A percentile compares a stretch with the other conserved stretches of the same genome.
phyloP scores from a whole-genome alignment of 2,888 invertebrate genomes.

The Sturmia bella region DNA sequence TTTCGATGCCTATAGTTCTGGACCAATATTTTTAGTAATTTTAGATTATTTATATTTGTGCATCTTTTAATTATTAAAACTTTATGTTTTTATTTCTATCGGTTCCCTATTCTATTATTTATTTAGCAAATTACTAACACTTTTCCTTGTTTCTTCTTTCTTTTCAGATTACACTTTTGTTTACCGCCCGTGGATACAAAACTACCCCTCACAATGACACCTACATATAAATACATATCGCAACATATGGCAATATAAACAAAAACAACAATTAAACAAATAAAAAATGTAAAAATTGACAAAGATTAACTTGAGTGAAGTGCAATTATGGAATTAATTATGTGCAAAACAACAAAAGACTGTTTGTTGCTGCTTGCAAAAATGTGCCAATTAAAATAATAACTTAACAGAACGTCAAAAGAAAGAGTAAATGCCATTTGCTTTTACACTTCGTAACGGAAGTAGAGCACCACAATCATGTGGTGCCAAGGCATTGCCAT shows the following conservation, averaged over 20 bases:
- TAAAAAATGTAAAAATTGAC: constrained; percentile 13
- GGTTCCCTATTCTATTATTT: constrained; percentile 1
- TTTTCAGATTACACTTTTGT: constrained; percentile 29
- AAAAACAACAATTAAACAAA: background rate
- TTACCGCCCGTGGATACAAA: background rate
- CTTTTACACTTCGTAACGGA: constrained; percentile 29
- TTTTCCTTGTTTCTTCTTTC: constrained; percentile 1
- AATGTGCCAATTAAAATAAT: constrained; percentile 48
- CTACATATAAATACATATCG: constrained; percentile 36
- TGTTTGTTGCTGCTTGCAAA: constrained; percentile 18
- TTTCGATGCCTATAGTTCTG: no score
- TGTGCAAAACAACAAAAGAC: constrained; percentile 36
- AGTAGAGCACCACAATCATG: constrained; percentile 45
- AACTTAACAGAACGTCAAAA: background rate
- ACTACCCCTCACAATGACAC: constrained; percentile 2
- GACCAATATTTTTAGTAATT: background rate
- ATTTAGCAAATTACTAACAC: constrained; percentile 31
- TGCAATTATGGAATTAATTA: constrained; percentile 49
- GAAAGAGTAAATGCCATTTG: constrained; percentile 9
- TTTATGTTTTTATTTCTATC: background rate
- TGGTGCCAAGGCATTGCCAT: constrained; percentile 45
- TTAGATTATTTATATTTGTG: no score
- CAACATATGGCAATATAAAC: constrained; percentile 22
- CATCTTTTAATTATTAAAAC: no score
- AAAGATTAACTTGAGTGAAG: constrained; percentile 41